Conservation (phyloP, 2,888 invertebrate genomes). For the Calameuta filiformis region DNA sequence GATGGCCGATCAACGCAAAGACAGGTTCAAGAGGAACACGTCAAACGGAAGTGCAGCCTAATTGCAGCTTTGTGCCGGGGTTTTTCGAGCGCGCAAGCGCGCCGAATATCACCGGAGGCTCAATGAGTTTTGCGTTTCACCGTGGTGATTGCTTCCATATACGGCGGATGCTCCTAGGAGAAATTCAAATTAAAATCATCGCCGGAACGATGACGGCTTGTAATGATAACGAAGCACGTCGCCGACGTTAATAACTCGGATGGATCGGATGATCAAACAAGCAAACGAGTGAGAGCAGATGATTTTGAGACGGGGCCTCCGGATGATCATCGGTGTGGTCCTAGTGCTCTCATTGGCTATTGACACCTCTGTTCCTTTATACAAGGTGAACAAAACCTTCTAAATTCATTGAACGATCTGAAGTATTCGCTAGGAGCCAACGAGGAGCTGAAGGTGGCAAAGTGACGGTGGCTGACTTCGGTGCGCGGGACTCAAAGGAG, state of each 20-base stretch:
- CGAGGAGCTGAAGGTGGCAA: not conserved
- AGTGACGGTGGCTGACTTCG: not conserved
- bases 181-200: conserved; percentile 42
- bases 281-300: not conserved
- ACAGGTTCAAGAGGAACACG: not conserved
- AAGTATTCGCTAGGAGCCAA: not conserved
- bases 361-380: not conserved
- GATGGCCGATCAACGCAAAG: not conserved
- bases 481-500: not conserved
- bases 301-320: not conserved
- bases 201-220: conserved; percentile 22
- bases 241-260: conserved; percentile 40
- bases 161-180: conserved; percentile 32
- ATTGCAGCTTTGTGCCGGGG: not conserved
- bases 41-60: conserved; percentile 11
- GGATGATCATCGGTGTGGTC: not conserved
- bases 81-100: not conserved
- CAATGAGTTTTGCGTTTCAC: conserved; percentile 14
- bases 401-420: not conserved
- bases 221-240: conserved; percentile 43
- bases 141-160: conserved; percentile 47
- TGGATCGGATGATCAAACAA: conserved; percentile 25
- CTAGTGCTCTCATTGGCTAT: not conserved
- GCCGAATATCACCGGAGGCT: conserved; percentile 1
- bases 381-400: not conserved